Evolutionary conservation across 2,888 invertebrate genomes (phyloP).

Genomic region (Hydraecia micacea): DNA sequence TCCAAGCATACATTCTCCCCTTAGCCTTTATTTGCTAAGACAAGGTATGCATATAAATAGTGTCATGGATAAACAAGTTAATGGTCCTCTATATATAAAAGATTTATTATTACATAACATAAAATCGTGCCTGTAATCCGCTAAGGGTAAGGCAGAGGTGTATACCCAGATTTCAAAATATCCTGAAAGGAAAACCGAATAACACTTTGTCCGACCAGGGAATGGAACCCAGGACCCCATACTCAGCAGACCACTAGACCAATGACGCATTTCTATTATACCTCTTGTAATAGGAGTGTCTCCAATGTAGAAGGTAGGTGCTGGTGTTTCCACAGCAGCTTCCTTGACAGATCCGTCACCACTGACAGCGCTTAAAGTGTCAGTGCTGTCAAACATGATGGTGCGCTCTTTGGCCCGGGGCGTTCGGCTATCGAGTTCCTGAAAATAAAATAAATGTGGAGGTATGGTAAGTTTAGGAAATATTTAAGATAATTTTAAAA

Average conservation of each 20-base stretch:
- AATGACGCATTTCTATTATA: not conserved
- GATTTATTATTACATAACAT: too few relatives aligned
- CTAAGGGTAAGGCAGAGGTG: too few relatives aligned
- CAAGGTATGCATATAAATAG: not conserved
- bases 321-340: conserved; percentile 83
- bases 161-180: too few relatives aligned
- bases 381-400: conserved; percentile 89
- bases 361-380: conserved; percentile 87
- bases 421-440: conserved; percentile 84
- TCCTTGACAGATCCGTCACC: conserved; percentile 85
- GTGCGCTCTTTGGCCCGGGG: conserved; percentile 87
- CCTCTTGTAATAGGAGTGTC: conserved; percentile 88
- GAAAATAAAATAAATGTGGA: conserved; percentile 50
- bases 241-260: too few relatives aligned
- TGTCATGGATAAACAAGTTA: not conserved
- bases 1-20: not conserved
- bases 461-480: conserved; percentile 1
- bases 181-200: too few relatives aligned
- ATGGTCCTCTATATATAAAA: too few relatives aligned
- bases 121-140: too few relatives aligned
- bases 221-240: too few relatives aligned
- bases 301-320: conserved; percentile 88
- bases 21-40: not conserved
- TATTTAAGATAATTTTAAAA: not conserved
- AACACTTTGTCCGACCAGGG: too few relatives aligned